These are phyloP conservation scores for Hoplostethus mediterraneus DNA, from an alignment of 2,797 vertebrate genomes.

Conservation along the genomic window DNA sequence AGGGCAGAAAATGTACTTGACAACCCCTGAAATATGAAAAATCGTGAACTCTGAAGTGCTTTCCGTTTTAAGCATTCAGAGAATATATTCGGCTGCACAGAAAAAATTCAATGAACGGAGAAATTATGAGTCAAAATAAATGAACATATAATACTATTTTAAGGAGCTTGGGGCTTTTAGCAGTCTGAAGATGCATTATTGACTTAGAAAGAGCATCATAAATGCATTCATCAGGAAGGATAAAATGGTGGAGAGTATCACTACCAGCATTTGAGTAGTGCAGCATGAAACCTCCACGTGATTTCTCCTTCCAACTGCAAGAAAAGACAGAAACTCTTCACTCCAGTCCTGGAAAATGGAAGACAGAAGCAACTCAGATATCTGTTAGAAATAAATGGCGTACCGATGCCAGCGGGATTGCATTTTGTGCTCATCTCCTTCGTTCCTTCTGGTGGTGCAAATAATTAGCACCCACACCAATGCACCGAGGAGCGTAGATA, in stretches of 20 bases:
- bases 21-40: conserved; percentile 53
- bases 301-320: background rate
- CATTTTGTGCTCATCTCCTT: conserved; percentile 1
- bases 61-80: too few relatives aligned
- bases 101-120: too few relatives aligned
- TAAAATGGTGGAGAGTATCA: conserved; percentile 34
- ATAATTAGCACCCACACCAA: too few relatives aligned
- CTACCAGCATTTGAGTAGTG: conserved; percentile 5
- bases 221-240: conserved; percentile 49
- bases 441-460: background rate
- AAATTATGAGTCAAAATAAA: too few relatives aligned
- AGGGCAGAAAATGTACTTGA: conserved; percentile 45
- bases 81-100: too few relatives aligned
- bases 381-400: background rate
- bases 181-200: conserved; percentile 63
- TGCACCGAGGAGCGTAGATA: too few relatives aligned
- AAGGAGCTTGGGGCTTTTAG: conserved; percentile 52
- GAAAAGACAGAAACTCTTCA: conserved; percentile 29
- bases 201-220: conserved; percentile 54
- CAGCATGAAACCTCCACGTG: background rate
- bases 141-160: conserved; percentile 54
- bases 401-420: background rate
- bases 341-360: conserved; percentile 16
- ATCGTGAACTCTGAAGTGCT: conserved; percentile 19
- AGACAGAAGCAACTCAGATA: conserved; percentile 1